Percentiles rank a stretch among this genome's conserved stretches.
Evolutionary conservation across 2,113 vertebrate species (phyloP).

Genomic region (Apus apus): DNA sequence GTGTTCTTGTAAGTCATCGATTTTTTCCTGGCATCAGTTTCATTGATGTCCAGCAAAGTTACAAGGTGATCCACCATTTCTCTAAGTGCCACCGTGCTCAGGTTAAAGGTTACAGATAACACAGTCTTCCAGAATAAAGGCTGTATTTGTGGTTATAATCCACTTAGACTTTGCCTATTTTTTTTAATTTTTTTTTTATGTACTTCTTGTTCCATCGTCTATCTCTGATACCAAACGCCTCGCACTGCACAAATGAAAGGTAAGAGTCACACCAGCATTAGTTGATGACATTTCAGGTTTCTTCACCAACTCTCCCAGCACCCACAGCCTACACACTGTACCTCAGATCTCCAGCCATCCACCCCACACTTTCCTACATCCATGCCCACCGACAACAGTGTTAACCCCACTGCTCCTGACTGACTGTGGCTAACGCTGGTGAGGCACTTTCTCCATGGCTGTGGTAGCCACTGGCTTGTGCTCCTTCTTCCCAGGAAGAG

Average conservation of each 20-base stretch:
- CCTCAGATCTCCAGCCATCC: background rate
- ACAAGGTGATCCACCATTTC: background rate
- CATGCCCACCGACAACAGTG: background rate
- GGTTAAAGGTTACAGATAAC: background rate
- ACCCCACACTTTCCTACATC: background rate
- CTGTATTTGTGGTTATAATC: background rate
- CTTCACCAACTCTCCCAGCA: background rate
- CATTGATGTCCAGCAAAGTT: background rate
- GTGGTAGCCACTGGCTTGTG: background rate
- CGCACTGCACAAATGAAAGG: rapidly evolving
- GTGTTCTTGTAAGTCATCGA: background rate
- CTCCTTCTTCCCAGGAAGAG: background rate
- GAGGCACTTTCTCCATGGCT: background rate
- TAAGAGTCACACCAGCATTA: background rate
- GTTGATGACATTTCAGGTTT: background rate
- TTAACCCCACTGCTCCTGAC: background rate
- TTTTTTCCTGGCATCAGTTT: constrained; percentile 21
- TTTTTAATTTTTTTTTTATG: background rate
- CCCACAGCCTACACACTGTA: background rate
- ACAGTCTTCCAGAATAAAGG: background rate
- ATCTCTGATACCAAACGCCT: background rate
- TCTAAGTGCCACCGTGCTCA: background rate
- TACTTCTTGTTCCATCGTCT: background rate
- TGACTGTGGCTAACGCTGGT: background rate
- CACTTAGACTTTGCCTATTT: background rate